A percentile compares a stretch with the other conserved stretches of the same genome.
These are phyloP conservation scores for Pseudomyrmex concolor DNA, from an alignment of 1,140 invertebrate species.

Conservation along the genomic window DNA sequence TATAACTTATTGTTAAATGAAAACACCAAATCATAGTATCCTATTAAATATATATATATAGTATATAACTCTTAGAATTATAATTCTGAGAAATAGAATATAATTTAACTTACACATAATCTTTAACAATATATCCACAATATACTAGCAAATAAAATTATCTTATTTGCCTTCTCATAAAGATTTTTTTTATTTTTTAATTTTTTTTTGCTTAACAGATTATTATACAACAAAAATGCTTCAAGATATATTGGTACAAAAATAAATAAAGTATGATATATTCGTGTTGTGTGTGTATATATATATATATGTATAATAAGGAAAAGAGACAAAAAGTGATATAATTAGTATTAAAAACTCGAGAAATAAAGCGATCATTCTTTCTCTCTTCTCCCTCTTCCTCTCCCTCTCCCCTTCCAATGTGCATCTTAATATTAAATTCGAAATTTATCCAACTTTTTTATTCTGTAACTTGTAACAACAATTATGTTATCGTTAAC, in stretches of 20 bases:
- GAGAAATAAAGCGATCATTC: no score
- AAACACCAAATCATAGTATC: slow-evolving; percentile 40
- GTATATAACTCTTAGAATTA: neutral
- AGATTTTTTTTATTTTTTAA: slow-evolving; percentile 26
- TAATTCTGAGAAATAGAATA: no score
- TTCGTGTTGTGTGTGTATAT: no score
- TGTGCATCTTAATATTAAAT: no score
- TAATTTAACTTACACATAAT: neutral
- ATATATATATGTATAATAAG: neutral
- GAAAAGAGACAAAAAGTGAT: neutral
- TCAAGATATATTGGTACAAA: slow-evolving; percentile 52
- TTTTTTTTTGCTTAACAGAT: slow-evolving; percentile 45
- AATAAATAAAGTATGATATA: slow-evolving; percentile 59
- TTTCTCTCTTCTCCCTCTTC: no score
- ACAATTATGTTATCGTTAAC: no score
- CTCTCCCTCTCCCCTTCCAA: no score
- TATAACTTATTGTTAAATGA: no score
- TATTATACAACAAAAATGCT: slow-evolving; percentile 62
- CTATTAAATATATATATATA: slow-evolving; percentile 41
- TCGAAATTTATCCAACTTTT: no score
- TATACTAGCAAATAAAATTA: slow-evolving; percentile 1
- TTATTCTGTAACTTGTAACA: no score
- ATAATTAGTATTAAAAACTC: slow-evolving; percentile 43
- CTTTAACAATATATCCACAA: slow-evolving; percentile 10
- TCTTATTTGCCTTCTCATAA: slow-evolving; percentile 21